These are phyloP conservation scores for Rhynchonycteris naso DNA, from an alignment of 2,797 vertebrate species.

Conservation along the genomic window DNA sequence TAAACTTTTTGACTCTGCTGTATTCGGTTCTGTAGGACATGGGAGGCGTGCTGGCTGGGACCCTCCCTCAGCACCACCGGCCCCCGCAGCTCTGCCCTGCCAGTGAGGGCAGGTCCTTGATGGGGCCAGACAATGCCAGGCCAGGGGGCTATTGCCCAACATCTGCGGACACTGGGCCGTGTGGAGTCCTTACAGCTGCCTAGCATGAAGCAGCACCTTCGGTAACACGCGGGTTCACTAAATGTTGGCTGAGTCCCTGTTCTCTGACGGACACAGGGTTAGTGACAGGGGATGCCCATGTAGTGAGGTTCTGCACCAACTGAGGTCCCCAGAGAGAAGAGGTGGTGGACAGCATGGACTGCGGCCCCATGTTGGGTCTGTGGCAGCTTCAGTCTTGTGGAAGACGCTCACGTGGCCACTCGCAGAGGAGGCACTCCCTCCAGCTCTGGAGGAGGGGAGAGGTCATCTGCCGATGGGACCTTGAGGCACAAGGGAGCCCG, in stretches of 20 bases:
- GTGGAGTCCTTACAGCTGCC: not conserved
- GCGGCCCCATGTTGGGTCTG: accelerated
- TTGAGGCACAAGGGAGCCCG: not conserved
- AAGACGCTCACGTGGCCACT: not conserved
- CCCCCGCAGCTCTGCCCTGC: accelerated
- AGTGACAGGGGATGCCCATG: accelerated
- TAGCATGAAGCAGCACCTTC: accelerated
- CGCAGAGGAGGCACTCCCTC: not conserved
- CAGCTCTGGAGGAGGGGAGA: no score
- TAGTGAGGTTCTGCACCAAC: accelerated
- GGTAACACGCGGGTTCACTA: accelerated
- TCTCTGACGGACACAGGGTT: not conserved
- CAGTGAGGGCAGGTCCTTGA: accelerated
- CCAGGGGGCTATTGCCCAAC: not conserved
- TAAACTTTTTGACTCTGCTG: not conserved
- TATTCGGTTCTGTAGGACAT: not conserved
- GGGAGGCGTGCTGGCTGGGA: not conserved
- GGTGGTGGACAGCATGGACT: accelerated
- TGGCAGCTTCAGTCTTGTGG: not conserved
- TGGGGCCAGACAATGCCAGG: no score
- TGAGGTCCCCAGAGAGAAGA: accelerated
- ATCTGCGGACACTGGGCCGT: accelerated
- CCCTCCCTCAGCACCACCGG: accelerated
- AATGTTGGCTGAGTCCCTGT: accelerated
- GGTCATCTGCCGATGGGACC: no score